Evolutionary conservation across 37 sponge, comb jelly and placozoan species (phyloP), one percentile per base, ranked within the genome.

Genomic region (Geodia barretti): DNA sequence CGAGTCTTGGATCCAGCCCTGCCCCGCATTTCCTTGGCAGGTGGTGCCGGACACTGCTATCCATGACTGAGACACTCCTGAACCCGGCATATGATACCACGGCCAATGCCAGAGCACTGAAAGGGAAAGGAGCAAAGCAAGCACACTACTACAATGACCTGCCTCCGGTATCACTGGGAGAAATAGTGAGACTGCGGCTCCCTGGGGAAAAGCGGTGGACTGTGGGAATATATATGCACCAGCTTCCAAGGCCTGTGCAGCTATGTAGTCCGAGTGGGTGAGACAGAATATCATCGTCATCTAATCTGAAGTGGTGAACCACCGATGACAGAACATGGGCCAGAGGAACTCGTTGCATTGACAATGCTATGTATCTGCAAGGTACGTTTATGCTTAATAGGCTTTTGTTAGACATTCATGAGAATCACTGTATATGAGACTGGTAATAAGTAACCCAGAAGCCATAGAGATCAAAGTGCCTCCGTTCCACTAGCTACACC

Each of bases 151-250:
- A 83, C 30, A 36, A 75, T 21, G 39, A 65, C 5, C 74, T 82
- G 25, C 25, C 28, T 39, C 83, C 83, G 2, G 20, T 80, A 33
- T 25, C 82, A 36, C 29, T 42, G 1, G 84, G 84, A 29, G 84
- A 83, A 5, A 75, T 59, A 14, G 69, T 83, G 35, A 20, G 84
- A 64, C 26, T 83, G 68, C 68, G 76, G 23, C 62, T 83, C 28
- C 84, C 84, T 63, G 84, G 84, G 28, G 34, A 75, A 31, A 40
- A 63, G 54, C 74, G 70, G 4, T 74, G 79, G 84, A 83, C 76
- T 41, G 4, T 60, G 19, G 84, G 84, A 35, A n/a, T n/a, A n/a
- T n/a, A 60, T 54, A 26, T 75, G 76, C 33, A 39, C 31, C 41
- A 69, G 84, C 25, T 39, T 75, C 14, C 76, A 31, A 23, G 84